phyloP scores from a whole-genome alignment of 1,140 invertebrate genomes.

The Patella vulgata region DNA sequence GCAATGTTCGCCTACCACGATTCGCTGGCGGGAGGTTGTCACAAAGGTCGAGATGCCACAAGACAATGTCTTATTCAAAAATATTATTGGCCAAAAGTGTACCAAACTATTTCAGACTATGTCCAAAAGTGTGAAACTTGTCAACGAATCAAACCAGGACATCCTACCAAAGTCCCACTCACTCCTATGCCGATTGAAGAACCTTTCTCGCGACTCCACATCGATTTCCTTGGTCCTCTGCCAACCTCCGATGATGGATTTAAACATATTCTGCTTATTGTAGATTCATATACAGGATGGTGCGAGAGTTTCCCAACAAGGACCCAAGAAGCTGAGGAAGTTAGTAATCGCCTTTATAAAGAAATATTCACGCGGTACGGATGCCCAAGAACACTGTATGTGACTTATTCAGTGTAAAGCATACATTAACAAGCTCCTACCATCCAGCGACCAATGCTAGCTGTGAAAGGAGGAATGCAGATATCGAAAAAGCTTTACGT shows the following conservation, averaged over 20 bases:
- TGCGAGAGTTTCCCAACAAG: conserved; percentile 29
- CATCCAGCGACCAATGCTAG: conserved; percentile 27
- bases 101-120: too few relatives aligned
- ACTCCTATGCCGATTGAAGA: conserved; percentile 23
- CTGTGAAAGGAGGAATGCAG: conserved; percentile 6
- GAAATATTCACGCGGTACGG: conserved; percentile 36
- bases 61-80: too few relatives aligned
- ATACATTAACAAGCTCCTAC: conserved; percentile 18
- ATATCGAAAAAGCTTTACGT: conserved; percentile 18
- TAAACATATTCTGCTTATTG: conserved; percentile 36
- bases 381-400: conserved; percentile 27
- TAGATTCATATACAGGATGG: conserved; percentile 35
- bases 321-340: conserved; percentile 22
- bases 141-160: too few relatives aligned
- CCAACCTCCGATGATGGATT: conserved; percentile 19
- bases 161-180: too few relatives aligned
- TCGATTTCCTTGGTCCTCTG: conserved; percentile 38
- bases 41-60: too few relatives aligned
- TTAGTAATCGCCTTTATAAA: conserved; percentile 29
- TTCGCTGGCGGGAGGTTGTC: conserved; percentile 17
- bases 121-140: too few relatives aligned
- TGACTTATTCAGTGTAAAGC: conserved; percentile 31
- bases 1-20: conserved; percentile 26
- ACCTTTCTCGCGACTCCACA: conserved; percentile 31
- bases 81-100: too few relatives aligned